Evolutionary conservation across 2,797 vertebrate species (phyloP).

Genomic region (Microctenopoma lineatum): DNA sequence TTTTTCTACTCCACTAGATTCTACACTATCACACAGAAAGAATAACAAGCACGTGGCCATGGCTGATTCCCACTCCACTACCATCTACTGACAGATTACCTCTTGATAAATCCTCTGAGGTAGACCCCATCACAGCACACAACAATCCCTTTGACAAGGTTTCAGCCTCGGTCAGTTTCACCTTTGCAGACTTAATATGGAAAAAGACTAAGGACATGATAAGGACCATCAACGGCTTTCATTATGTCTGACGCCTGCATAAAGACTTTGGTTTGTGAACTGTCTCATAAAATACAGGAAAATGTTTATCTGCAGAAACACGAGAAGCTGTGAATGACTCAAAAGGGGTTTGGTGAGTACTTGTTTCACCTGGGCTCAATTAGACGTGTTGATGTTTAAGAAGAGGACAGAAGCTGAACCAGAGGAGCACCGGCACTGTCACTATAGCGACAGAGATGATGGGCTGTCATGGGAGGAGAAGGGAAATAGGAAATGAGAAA

Average conservation of each 20-base stretch:
- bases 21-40: constrained; percentile 38
- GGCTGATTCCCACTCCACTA: constrained; percentile 35
- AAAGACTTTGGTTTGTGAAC: constrained; percentile 17
- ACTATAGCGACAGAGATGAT: constrained; percentile 67
- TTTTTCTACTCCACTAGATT: constrained; percentile 15
- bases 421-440: constrained; percentile 48
- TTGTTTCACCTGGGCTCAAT: constrained; percentile 65
- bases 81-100: constrained; percentile 26
- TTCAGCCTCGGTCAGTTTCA: constrained; percentile 35
- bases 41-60: constrained; percentile 33
- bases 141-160: constrained; percentile 22
- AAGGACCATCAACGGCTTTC: constrained; percentile 11
- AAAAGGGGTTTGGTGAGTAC: constrained; percentile 16
- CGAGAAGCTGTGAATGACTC: constrained; percentile 21
- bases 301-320: constrained; percentile 26
- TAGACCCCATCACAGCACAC: constrained; percentile 19
- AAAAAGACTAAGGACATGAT: constrained; percentile 25
- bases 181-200: constrained; percentile 25
- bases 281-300: constrained; percentile 24
- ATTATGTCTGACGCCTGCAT: constrained; percentile 15
- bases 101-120: constrained; percentile 27
- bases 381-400: constrained; percentile 52
- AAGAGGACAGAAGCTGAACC: constrained; percentile 48
- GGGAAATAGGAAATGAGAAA: constrained; percentile 27
- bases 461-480: constrained; percentile 49